phyloP scores from a whole-genome alignment of 2,888 invertebrate genomes.

The Lasioglossum morio region DNA sequence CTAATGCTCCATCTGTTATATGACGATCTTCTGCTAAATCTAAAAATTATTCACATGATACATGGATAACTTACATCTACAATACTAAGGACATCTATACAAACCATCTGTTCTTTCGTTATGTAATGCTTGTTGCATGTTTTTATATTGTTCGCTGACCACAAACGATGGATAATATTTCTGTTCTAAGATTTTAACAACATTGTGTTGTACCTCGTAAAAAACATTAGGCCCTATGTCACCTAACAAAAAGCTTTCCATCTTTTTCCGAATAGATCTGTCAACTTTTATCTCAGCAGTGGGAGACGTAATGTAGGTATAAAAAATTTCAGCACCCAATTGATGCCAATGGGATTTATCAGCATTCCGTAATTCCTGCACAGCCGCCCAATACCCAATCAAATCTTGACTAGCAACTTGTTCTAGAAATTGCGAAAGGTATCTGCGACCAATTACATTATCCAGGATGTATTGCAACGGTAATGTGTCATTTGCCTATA shows the following conservation, averaged over 20 bases:
- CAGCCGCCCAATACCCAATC: constrained; percentile 94
- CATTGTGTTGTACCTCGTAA: constrained; percentile 93
- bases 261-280: constrained; percentile 92
- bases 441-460: constrained; percentile 92
- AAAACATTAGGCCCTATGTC: constrained; percentile 95
- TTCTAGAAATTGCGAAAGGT: constrained; percentile 92
- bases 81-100: constrained; percentile 40
- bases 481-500: constrained; percentile 84
- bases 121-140: constrained; percentile 89
- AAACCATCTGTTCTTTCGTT: constrained; percentile 86
- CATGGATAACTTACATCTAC: neutral
- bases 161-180: constrained; percentile 96
- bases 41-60: constrained; percentile 45
- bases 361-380: constrained; percentile 92
- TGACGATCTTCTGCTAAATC: constrained; percentile 78
- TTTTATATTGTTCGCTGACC: constrained; percentile 93
- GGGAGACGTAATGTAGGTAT: constrained; percentile 93
- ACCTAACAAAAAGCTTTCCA: constrained; percentile 95
- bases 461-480: constrained; percentile 91
- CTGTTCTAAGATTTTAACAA: constrained; percentile 92
- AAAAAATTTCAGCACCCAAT: constrained; percentile 95
- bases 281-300: constrained; percentile 93
- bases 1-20: constrained; percentile 76
- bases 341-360: constrained; percentile 93
- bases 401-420: constrained; percentile 93